Base-by-base conservation (phyloP, 2,797 vertebrate genomes). In the Pelodytes ibericus region DNA sequence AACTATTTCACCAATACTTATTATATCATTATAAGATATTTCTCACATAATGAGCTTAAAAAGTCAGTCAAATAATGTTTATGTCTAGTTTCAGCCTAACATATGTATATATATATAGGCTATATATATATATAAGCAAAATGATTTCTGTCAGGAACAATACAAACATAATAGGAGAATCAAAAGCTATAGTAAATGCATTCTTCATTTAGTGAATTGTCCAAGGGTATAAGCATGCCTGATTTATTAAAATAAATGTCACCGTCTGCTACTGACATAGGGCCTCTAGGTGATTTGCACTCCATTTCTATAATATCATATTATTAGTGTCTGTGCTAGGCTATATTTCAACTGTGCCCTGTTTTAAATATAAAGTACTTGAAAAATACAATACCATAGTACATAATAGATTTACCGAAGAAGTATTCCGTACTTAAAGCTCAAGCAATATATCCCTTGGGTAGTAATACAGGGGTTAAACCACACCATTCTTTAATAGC, bases 401-500 rank as follows among this genome's bases (percentile, higher is more conserved):
- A 25, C 27, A 60, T 20, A 30, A 2, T 60, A 13, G 7, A 15
- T 31, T 60, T 31, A 4, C 58, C 7, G 2, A 5, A 22, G 18
- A n/a, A 72, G 22, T 8, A 26, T n/a, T 49, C 24, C 22, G 18
- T 60, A 51, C 73, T 36, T 20, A 26, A 75, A 61, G 30, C 53
- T 61, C 49, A 60, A 29, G 30, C 62, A 58, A 59, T 66, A 11
- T 44, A 68, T 16, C 41, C 22, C 39, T 44, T 56, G 27, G 27
- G 59, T 30, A 13, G 64, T n/a, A 68, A 8, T 3, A 18, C 29
- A 3, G 16, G 20, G 58, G 41, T 62, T 75, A 75, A 75, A 69
- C 33, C 39, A 57, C 41, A 16, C 25, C 27, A 39, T 66, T 51
- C 53, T 20, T 60, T 51, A 68, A 49, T 66, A 47, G 64, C 27